Conservation (phyloP, 2,888 invertebrate species). For the Gerris lacustris region DNA sequence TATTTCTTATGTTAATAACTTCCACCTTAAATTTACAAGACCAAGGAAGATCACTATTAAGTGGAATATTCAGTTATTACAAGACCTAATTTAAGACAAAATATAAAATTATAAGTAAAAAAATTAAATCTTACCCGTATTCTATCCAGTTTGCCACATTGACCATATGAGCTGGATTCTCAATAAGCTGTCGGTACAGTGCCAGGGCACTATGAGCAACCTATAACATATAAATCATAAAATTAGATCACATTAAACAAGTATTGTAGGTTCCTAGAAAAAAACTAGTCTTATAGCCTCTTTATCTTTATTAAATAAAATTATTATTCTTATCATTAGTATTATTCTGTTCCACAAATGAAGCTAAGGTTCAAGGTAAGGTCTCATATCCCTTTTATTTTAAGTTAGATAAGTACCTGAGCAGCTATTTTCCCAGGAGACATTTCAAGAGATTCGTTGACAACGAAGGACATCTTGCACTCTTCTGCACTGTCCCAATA, state of each 20-base stretch:
- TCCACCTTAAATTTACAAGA: too few relatives aligned
- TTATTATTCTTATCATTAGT: too few relatives aligned
- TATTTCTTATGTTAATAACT: too few relatives aligned
- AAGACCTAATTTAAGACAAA: neutral
- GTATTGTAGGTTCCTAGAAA: too few relatives aligned
- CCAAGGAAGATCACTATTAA: too few relatives aligned
- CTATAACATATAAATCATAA: constrained; percentile 30
- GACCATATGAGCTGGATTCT: constrained; percentile 30
- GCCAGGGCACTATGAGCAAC: constrained; percentile 49
- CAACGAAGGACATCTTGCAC: constrained; percentile 53
- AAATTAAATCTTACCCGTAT: constrained; percentile 17
- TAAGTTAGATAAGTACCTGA: constrained; percentile 39
- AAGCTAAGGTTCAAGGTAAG: too few relatives aligned
- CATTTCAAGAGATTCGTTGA: constrained; percentile 49
- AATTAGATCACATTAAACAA: too few relatives aligned
- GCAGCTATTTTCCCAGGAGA: constrained; percentile 49
- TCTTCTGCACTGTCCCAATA: constrained; percentile 35
- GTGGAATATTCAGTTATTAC: too few relatives aligned
- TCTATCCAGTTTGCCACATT: constrained; percentile 17
- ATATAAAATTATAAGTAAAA: neutral
- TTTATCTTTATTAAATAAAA: too few relatives aligned
- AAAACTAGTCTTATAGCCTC: too few relatives aligned
- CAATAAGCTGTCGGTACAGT: constrained; percentile 41
- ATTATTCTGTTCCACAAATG: too few relatives aligned
- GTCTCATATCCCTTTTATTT: too few relatives aligned